Evolutionary conservation across 2,888 invertebrate species (phyloP).

Genomic region (Limnephilus auricula): DNA sequence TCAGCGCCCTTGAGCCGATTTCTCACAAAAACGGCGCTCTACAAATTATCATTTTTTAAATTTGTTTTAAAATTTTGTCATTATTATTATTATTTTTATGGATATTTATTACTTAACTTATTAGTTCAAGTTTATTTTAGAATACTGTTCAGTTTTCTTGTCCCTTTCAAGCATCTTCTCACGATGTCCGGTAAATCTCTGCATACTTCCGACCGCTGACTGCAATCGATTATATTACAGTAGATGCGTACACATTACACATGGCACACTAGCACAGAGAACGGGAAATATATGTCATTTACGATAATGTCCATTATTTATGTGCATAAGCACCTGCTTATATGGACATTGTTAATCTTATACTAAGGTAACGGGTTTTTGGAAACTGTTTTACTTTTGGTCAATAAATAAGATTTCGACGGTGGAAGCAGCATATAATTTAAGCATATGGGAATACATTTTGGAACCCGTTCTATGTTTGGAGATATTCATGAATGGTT

Average conservation of each 20-base stretch:
- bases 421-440: not conserved
- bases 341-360: constrained; percentile 45
- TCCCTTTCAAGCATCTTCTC: not conserved
- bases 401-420: constrained; percentile 9
- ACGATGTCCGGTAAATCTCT: not conserved
- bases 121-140: not conserved
- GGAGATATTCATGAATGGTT: not conserved
- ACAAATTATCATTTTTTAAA: no score
- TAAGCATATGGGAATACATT: not conserved
- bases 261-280: not conserved
- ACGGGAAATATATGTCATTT: constrained; percentile 35
- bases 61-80: no score
- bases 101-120: no score
- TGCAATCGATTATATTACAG: constrained; percentile 7
- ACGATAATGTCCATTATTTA: constrained; percentile 34
- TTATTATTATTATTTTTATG: no score
- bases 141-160: not conserved
- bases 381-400: constrained; percentile 2
- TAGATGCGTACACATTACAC: not conserved
- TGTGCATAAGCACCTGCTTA: constrained; percentile 35
- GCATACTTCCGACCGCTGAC: not conserved
- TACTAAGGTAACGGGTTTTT: constrained; percentile 25
- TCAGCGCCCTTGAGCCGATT: no score
- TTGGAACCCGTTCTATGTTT: not conserved
- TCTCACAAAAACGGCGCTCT: no score